Evolutionary conservation across 2,113 vertebrate species (phyloP), one percentile per base, ranked within the genome.

Genomic region (Pomatorhinus ruficollis): DNA sequence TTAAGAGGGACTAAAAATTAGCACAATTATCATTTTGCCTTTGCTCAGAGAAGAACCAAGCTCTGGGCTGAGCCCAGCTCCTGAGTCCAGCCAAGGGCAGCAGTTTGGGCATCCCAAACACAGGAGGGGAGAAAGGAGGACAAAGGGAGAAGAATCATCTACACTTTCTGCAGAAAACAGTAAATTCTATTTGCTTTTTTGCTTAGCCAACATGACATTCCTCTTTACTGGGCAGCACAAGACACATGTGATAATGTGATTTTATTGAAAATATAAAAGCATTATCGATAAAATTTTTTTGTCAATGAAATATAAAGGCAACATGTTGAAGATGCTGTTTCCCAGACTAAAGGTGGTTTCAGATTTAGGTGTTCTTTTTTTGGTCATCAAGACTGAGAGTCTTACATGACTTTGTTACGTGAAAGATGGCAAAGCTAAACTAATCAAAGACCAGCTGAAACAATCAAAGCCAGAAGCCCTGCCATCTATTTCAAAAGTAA

Each of bases 401-500:
- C 15, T 65, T 94, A 78, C 97, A 95, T 75, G 81, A 97, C 94
- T 96, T 94, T 89, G 81, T 90, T 93, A 92, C 71, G 90, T 83
- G 79, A 97, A 96, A 95, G 84, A 96, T 31, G 53, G 64, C 85
- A 95, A 95, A 97, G 96, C 87, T 81, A 89, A 97, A 91, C 76
- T 90, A 90, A 97, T 97, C 97, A 97, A 98, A 98, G 97, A 70
- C 45, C 9, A n/a, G 97, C 95, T 97, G 95, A 85, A 97, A 96
- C 91, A 97, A 98, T 95, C 95, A 98, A 98, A 99, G 98, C 96
- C 97, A 65, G 78, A 96, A 96, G 96, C 97, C 90, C 90, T 95
- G 95, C 88, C 94, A 95, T 79, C 95, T 91, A 98, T 98, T 98
- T 98, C 98, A 98, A 98, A 99, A 98, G 96, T 83, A 92, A 97